These are phyloP conservation scores for Australoheros facetus DNA, from an alignment of 2,797 vertebrate species.

Conservation along the genomic window DNA sequence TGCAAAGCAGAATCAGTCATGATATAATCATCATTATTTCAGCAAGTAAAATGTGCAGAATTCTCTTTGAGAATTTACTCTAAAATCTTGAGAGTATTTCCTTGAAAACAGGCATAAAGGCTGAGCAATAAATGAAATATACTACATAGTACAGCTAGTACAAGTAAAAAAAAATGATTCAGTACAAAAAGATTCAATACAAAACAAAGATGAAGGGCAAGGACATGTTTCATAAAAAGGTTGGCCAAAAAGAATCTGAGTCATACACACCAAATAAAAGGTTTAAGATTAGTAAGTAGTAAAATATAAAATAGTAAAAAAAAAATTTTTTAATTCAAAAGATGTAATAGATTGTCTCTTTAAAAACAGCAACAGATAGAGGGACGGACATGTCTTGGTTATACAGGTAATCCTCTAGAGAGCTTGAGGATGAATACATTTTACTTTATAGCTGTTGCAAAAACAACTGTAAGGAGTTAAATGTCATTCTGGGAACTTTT, in stretches of 20 bases:
- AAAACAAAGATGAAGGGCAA: slow-evolving; percentile 7
- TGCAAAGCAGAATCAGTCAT: neutral
- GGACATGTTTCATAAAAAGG: neutral
- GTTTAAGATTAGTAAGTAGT: neutral
- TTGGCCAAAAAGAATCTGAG: neutral
- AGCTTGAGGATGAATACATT: slow-evolving; percentile 11
- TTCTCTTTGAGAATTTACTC: neutral
- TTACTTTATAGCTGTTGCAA: slow-evolving; percentile 30
- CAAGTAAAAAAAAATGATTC: neutral
- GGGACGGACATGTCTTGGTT: neutral
- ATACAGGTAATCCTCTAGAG: slow-evolving; percentile 9
- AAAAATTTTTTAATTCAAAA: neutral
- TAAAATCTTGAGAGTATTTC: neutral
- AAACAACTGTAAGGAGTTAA: slow-evolving; percentile 5
- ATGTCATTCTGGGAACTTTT: slow-evolving; percentile 18
- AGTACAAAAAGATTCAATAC: neutral
- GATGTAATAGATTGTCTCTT: neutral
- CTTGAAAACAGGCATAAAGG: neutral
- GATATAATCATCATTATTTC: neutral
- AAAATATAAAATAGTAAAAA: neutral
- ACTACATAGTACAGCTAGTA: neutral
- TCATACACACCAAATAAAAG: neutral
- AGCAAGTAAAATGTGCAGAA: neutral
- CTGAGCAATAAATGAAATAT: neutral
- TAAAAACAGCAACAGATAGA: neutral